Evolutionary conservation across 2,888 invertebrate species (phyloP), one percentile per base, ranked within the genome.

Genomic region (Melanophora roralis): DNA sequence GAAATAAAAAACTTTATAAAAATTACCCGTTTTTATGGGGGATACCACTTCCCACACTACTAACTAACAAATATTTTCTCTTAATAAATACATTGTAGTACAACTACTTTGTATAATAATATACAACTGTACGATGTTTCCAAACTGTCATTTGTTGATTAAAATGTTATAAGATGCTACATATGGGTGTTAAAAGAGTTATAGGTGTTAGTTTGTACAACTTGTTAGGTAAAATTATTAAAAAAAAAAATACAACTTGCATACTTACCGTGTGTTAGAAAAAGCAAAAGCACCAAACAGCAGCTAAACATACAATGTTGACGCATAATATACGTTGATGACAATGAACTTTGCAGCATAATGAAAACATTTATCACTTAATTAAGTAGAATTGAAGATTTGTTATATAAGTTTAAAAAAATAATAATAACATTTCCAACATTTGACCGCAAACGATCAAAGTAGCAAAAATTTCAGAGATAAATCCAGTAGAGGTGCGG

Each of bases 231-330:
- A 34, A 47, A 36, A 27, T 38, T 38, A 2, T 19, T 2, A 19
- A 19, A 36, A 55, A 36, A 19, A 36, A 47, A 21, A 27, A 21
- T 38, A 23, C 16, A 21, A 5, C 14, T 51, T 8, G 1, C n/a
- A 51, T 75, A 80, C 79, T 80, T 72, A 80, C 79, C 36, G 49
- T 71, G 60, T 19, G 40, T 72, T 71, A 75, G 34, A 69, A 74
- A 64, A 1, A 80, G 40, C 67, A 77, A 47, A 34, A 81, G 65
- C 75, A 81, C 77, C 78, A 83, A 76, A 34, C 12, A 49, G 53
- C 83, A 80, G 81, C 87, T 84, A 84, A 82, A 68, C 81, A 59
- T 62, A 71, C 21, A 34, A 53, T 14, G 36, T 23, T 67, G 74
- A 64, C 49, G 16, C 38, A 60, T 57, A 62, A 36, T 45, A 43